Base-by-base conservation (phyloP, 1,140 invertebrate species). In the Pseudomyrmex cubaensis region DNA sequence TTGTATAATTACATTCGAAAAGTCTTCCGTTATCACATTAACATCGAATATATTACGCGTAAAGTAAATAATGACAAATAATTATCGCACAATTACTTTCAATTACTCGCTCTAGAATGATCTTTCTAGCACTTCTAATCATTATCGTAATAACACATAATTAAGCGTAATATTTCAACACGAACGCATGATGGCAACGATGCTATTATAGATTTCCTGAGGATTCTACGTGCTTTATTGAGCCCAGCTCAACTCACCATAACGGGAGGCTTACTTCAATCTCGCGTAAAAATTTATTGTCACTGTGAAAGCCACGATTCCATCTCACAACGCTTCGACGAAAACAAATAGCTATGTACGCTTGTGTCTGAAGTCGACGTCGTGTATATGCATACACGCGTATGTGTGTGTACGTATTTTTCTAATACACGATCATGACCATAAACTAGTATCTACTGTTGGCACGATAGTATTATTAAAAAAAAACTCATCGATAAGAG, bases 271-370 rank as follows among this genome's bases (percentile, higher is more conserved):
- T 54, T 72, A 48, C 35, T 5, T 78, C 52, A 35, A 35, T 78
- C 86, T 88, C 75, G 80, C 78, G 77, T 90, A 90, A 90, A 90
- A 89, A 90, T 83, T 77, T 85, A 90, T 90, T 90, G 84, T 87
- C 89, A 89, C 63, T 88, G 78, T 88, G 83, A 87, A 90, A 90
- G 89, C 85, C 85, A 90, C 75, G 85, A 90, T 90, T 80, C 63
- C 80, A 77, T 61, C 54, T 76, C 64, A 76, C 61, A 59, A 88
- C 82, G 83, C 35, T 35, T 69, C 62, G 85, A 90, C 78, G 56
- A 83, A 88, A 90, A 83, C 22, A 59, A 56, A 13, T 48, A n/a
- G 5, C 5, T 72, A 44, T 72, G 44, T 80, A 48, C 44, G 56
- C 46, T 12, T 56, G 17, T 67, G 64, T 67, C 46, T 67, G 46